Base-by-base conservation (phyloP, 2,888 invertebrate genomes). In the Augochlorella aurata region DNA sequence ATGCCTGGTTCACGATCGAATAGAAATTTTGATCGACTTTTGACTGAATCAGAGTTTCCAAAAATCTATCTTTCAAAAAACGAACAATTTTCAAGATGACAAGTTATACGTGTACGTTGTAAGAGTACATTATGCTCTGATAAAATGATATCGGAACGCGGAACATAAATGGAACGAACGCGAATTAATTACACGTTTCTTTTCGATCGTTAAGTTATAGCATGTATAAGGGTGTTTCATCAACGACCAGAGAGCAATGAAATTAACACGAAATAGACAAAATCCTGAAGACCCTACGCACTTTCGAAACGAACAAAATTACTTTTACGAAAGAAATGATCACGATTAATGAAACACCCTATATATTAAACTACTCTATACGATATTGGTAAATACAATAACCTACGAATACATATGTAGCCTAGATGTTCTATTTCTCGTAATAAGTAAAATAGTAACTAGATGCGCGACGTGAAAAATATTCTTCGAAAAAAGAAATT, bases 381-480 rank as follows among this genome's bases (percentile, higher is more conserved):
- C 58, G 71, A 86, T 89, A 85, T 79, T 68, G 85, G 49, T 77
- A 72, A 89, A 85, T 90, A 86, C 54, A 80, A 79, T 87, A 83
- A 83, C 85, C 89, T 89, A 90, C 85, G 81, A 86, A 81, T 90
- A 89, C 83, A 85, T 80, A 84, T 85, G 81, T 89, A 88, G 86
- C 84, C 72, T 89, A 89, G 67, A 70, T 58, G 24, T 82, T 70
- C 70, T 74, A 74, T 80, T 83, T 83, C 72, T 81, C 73, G 77
- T 68, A 77, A 61, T 44, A 54, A 79, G 74, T 77, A 82, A 74
- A 79, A 65, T 72, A 79, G 65, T 77, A 85, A 77, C 69, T 88
- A 85, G 52, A 81, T 77, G 80, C 84, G 82, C 85, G 77, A 78
- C 77, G 79, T 63, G 72, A 69, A 54, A 74, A 73, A 73, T 58